Conservation (phyloP, 1,140 invertebrate species). For the Drosophila santomea region DNA sequence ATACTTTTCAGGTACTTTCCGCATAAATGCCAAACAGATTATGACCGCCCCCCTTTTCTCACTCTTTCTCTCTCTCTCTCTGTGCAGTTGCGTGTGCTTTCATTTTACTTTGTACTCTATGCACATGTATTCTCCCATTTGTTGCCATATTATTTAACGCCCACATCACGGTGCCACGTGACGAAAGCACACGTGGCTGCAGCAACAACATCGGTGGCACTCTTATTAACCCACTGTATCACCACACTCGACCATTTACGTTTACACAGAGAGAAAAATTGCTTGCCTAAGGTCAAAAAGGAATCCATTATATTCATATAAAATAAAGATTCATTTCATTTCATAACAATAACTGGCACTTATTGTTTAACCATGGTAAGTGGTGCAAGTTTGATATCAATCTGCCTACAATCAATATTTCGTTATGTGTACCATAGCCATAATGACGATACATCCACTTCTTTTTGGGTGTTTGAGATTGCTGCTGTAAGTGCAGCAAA, state of each 20-base stretch:
- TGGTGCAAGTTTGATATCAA: too few species aligned
- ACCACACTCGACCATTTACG: not conserved
- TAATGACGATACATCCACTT: slow-evolving; percentile 43
- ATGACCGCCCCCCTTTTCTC: not conserved
- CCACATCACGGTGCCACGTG: slow-evolving; percentile 37
- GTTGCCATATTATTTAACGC: slow-evolving; percentile 1
- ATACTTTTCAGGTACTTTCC: not conserved
- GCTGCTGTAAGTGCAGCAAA: slow-evolving; percentile 19
- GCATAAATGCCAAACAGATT: not conserved
- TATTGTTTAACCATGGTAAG: not conserved
- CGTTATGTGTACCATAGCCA: not conserved
- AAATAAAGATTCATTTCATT: too few species aligned
- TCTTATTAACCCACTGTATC: slow-evolving; percentile 16
- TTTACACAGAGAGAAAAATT: not conserved
- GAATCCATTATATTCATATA: too few species aligned
- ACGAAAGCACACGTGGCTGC: slow-evolving; percentile 44
- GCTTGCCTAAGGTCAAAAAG: too few species aligned
- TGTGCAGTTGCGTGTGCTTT: not conserved
- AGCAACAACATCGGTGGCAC: slow-evolving; percentile 16
- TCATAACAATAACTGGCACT: too few species aligned
- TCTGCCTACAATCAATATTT: not conserved
- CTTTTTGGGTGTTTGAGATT: slow-evolving; percentile 35
- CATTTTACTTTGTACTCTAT: not conserved
- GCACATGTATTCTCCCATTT: not conserved
- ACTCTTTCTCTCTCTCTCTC: not conserved